Conservation (phyloP, 2,113 vertebrate genomes). For the Girardinichthys multiradiatus region DNA sequence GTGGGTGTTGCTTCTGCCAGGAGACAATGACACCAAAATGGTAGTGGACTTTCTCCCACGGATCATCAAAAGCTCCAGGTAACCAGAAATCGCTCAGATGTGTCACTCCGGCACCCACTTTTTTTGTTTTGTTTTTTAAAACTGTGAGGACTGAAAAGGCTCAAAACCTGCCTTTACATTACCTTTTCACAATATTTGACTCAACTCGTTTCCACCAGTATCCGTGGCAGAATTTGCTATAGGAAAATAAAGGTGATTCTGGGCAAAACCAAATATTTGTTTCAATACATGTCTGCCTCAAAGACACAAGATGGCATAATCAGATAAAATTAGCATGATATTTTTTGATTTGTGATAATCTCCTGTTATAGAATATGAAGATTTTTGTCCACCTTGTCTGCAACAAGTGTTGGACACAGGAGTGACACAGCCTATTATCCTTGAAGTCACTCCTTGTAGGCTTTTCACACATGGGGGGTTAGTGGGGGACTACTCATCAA, state of each 20-base stretch:
- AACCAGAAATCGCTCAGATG: slow-evolving; percentile 35
- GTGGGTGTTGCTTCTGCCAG: slow-evolving; percentile 53
- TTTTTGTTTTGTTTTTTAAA: no score
- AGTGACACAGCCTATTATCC: slow-evolving; percentile 53
- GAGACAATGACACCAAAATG: slow-evolving; percentile 47
- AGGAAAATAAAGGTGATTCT: slow-evolving; percentile 43
- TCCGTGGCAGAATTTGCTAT: background rate
- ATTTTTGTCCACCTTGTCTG: slow-evolving; percentile 8
- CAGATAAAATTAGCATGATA: slow-evolving; percentile 44
- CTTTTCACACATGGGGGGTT: slow-evolving; percentile 38
- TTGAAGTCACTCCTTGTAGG: slow-evolving; percentile 37
- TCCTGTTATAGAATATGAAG: slow-evolving; percentile 10
- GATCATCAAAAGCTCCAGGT: slow-evolving; percentile 45
- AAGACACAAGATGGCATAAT: slow-evolving; percentile 74
- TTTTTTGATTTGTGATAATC: background rate
- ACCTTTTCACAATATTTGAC: slow-evolving; percentile 36
- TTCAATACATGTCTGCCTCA: slow-evolving; percentile 53
- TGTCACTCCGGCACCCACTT: background rate
- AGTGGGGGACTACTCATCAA: slow-evolving; percentile 47
- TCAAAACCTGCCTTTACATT: background rate
- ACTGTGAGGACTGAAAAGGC: slow-evolving; percentile 5
- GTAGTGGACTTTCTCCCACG: slow-evolving; percentile 40
- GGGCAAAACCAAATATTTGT: slow-evolving; percentile 34
- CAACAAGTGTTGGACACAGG: slow-evolving; percentile 56
- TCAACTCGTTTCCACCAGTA: slow-evolving; percentile 24